Conservation (phyloP, 1,140 invertebrate genomes). For the Pollicipes pollicipes region DNA sequence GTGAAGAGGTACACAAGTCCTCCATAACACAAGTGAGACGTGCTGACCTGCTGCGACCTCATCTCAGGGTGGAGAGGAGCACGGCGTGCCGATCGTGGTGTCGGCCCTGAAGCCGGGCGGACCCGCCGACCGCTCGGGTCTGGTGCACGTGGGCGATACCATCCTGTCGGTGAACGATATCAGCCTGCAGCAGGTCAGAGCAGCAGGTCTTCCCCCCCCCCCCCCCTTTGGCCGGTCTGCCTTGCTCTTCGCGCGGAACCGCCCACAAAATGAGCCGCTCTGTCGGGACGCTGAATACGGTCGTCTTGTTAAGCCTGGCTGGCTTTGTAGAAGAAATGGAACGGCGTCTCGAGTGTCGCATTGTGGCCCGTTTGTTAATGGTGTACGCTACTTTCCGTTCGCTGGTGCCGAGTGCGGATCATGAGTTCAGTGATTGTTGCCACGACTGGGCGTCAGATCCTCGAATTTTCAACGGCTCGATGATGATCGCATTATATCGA, state of each 20-base stretch:
- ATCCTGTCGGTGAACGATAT: constrained; percentile 59
- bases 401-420: not conserved
- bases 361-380: too few relatives aligned
- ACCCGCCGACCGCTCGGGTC: constrained; percentile 45
- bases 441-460: too few relatives aligned
- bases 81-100: constrained; percentile 69
- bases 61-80: constrained; percentile 54
- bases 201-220: too few relatives aligned
- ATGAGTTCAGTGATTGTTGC: too few relatives aligned
- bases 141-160: constrained; percentile 62
- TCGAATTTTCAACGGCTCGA: too few relatives aligned
- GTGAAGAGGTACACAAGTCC: too few relatives aligned
- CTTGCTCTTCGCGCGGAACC: not conserved
- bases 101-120: constrained; percentile 61
- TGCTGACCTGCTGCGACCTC: constrained; percentile 5
- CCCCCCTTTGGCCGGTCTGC: not conserved
- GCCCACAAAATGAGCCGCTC: not conserved
- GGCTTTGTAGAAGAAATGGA: constrained; percentile 3
- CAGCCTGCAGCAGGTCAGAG: constrained; percentile 42
- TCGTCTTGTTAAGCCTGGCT: not conserved
- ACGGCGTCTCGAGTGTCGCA: too few relatives aligned
- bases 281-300: not conserved
- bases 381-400: too few relatives aligned
- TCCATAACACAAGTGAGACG: too few relatives aligned
- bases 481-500: constrained; percentile 1